Conservation (phyloP, 2,888 invertebrate genomes). For the Melieria omissa region DNA sequence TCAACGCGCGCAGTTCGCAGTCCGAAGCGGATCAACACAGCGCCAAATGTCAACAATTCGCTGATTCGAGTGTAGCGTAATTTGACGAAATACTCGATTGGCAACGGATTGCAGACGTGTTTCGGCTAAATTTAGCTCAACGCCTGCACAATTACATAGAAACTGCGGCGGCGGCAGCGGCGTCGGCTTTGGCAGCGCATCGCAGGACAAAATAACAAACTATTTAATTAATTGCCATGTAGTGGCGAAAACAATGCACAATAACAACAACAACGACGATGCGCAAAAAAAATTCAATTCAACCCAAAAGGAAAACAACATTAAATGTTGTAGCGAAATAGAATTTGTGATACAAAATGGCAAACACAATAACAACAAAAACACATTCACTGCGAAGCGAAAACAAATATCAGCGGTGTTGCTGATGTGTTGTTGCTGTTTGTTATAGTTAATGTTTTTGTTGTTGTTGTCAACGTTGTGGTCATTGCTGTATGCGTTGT, state of each 20-base stretch:
- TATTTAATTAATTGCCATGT: neutral
- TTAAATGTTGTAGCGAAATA: too few relatives aligned
- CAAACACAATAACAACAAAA: too few relatives aligned
- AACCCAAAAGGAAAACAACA: too few relatives aligned
- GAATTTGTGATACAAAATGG: too few relatives aligned
- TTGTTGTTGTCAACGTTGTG: too few relatives aligned
- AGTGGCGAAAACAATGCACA: neutral
- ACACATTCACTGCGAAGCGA: neutral
- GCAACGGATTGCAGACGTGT: neutral
- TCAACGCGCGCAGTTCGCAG: too few relatives aligned
- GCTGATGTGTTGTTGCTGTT: neutral
- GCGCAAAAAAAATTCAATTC: too few relatives aligned
- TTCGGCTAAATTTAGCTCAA: neutral
- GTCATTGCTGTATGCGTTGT: too few relatives aligned
- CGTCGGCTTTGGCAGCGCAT: neutral
- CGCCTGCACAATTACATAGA: neutral
- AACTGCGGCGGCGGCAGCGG: neutral
- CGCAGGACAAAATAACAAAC: neutral
- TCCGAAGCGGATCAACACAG: too few relatives aligned
- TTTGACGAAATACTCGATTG: neutral
- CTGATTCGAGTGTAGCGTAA: too few relatives aligned
- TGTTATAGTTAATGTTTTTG: too few relatives aligned
- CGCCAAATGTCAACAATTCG: too few relatives aligned
- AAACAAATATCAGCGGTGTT: constrained; percentile 36
- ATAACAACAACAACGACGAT: neutral